Evolutionary conservation across 1,140 invertebrate genomes (phyloP).

Genomic region (Plodia interpunctella): DNA sequence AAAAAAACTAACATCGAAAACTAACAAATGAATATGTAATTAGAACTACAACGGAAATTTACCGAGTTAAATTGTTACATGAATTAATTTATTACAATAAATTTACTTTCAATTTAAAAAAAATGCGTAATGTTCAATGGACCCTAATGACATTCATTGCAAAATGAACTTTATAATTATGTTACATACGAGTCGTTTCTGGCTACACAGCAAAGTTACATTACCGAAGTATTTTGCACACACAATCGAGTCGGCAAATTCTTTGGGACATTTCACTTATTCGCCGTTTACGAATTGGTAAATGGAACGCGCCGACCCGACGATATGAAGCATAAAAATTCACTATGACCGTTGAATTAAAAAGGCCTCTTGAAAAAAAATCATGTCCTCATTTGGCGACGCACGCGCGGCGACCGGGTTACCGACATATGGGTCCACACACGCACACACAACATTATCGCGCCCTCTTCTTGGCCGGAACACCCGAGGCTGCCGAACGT

Average conservation of each 20-base stretch:
- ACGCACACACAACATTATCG: conserved; percentile 45
- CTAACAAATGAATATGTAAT: conserved; percentile 30
- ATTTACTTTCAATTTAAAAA: conserved; percentile 3
- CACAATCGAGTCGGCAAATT: background rate
- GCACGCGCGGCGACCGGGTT: conserved; percentile 13
- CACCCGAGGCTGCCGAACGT: conserved; percentile 59
- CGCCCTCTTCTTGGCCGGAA: conserved; percentile 55
- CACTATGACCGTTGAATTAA: conserved; percentile 32
- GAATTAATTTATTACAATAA: conserved; percentile 14
- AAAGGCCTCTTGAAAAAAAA: conserved; percentile 41
- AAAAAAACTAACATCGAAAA: conserved; percentile 61
- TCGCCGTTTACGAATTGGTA: background rate
- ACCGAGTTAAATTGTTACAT: conserved; percentile 15
- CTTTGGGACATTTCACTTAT: background rate
- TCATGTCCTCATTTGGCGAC: conserved; percentile 23
- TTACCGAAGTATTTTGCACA: conserved; percentile 29
- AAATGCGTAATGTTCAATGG: conserved; percentile 24
- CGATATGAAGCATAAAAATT: conserved; percentile 13
- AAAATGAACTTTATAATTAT: conserved; percentile 15
- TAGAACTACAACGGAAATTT: conserved; percentile 14
- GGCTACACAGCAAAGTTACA: conserved; percentile 9
- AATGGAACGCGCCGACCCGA: conserved; percentile 9
- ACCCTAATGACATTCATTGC: conserved; percentile 23
- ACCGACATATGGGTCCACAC: conserved; percentile 19
- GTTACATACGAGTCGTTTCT: background rate